Percentiles rank a stretch among this genome's conserved stretches.
These are phyloP conservation scores for Ericerus pela DNA, from an alignment of 1,140 invertebrate species.

Conservation along the genomic window DNA sequence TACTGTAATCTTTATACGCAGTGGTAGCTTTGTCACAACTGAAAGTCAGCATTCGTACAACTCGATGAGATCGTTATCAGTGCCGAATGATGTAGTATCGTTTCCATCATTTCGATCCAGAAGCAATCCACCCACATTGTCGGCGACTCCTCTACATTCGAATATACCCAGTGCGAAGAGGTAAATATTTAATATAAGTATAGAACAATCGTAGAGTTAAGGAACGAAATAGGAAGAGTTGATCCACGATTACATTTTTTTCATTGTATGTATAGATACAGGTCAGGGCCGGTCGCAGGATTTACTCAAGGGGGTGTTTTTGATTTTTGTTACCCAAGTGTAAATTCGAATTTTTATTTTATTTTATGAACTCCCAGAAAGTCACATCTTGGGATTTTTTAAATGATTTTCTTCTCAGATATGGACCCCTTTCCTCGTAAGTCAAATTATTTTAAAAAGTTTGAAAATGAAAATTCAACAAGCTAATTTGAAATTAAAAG, in stretches of 20 bases:
- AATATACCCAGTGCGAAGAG: background rate
- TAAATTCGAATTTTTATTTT: too few species aligned
- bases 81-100: slow-evolving; percentile 14
- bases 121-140: background rate
- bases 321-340: background rate
- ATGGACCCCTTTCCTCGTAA: too few species aligned
- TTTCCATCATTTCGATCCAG: slow-evolving; percentile 11
- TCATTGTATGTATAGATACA: background rate
- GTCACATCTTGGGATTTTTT: too few species aligned
- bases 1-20: too few species aligned
- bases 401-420: too few species aligned
- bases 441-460: too few species aligned
- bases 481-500: too few species aligned
- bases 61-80: slow-evolving; percentile 13
- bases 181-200: background rate
- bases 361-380: too few species aligned
- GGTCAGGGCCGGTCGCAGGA: background rate
- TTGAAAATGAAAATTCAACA: too few species aligned
- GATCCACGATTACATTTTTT: background rate
- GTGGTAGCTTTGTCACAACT: too few species aligned
- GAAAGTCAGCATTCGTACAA: slow-evolving; percentile 5
- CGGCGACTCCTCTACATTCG: background rate
- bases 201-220: background rate
- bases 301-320: background rate
- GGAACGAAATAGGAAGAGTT: background rate